These are phyloP conservation scores for Chroicocephalus ridibundus DNA, from an alignment of 2,113 vertebrate genomes.

Conservation along the genomic window DNA sequence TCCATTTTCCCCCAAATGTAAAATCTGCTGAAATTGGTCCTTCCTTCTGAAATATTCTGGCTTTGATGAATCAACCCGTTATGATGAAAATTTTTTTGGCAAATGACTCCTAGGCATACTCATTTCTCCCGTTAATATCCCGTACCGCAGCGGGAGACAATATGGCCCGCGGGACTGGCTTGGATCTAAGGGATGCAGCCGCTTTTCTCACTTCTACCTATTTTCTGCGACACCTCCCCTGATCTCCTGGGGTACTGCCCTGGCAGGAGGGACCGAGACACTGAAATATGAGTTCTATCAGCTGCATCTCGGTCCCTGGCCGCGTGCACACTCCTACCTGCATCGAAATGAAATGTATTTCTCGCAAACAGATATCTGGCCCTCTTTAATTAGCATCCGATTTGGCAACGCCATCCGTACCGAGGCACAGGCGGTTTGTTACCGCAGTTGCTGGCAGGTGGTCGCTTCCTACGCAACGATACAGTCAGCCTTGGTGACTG, in stretches of 20 bases:
- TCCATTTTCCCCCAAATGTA: background rate
- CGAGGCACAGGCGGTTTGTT: background rate
- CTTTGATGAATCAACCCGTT: constrained; percentile 30
- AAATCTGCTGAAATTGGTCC: constrained; percentile 24
- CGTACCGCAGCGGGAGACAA: accelerated
- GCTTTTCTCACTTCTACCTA: background rate
- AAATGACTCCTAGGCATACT: background rate
- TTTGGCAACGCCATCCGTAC: background rate
- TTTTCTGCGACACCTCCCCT: background rate
- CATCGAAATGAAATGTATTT: accelerated
- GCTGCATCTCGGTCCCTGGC: background rate
- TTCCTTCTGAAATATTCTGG: background rate
- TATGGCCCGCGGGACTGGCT: background rate
- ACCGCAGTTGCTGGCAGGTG: background rate
- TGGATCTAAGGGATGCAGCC: background rate
- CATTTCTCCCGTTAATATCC: background rate
- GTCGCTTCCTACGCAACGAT: background rate
- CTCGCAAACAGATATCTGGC: background rate
- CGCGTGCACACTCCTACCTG: background rate
- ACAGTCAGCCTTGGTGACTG: background rate
- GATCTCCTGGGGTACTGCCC: background rate
- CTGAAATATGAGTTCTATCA: accelerated
- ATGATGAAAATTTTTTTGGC: background rate
- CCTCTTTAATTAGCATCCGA: background rate
- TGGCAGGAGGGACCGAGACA: background rate